These are phyloP conservation scores for Euura saliciscinereae DNA, from an alignment of 1,140 invertebrate genomes.

Conservation along the genomic window DNA sequence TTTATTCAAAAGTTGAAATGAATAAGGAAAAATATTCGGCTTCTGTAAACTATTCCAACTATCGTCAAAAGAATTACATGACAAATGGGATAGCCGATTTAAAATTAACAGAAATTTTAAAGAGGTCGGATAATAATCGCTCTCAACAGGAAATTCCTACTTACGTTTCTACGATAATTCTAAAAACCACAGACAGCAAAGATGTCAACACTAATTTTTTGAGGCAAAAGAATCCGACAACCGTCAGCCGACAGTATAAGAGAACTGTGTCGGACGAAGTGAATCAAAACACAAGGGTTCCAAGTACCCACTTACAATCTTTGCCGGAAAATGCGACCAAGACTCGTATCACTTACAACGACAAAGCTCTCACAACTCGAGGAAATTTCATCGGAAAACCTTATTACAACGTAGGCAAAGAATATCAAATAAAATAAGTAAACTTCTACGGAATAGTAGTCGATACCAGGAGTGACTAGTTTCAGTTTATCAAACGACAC, in stretches of 20 bases:
- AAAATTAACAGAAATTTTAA: slow-evolving; percentile 9
- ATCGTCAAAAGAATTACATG: slow-evolving; percentile 30
- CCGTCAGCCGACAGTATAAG: neutral
- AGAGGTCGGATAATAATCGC: neutral
- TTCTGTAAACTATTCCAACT: slow-evolving; percentile 13
- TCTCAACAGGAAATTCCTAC: neutral
- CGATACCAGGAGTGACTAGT: too few relatives aligned
- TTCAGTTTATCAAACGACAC: too few relatives aligned
- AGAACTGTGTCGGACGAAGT: slow-evolving; percentile 15
- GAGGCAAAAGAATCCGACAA: neutral
- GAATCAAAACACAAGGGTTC: neutral
- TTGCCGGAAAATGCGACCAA: neutral
- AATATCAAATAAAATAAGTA: neutral
- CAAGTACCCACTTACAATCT: neutral
- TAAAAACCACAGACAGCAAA: neutral
- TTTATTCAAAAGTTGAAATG: neutral
- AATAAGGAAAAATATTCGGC: neutral
- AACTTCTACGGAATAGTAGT: too few relatives aligned
- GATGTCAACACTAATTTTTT: neutral
- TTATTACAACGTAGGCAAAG: slow-evolving; percentile 38
- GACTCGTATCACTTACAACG: slow-evolving; percentile 17
- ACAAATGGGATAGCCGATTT: slow-evolving; percentile 26
- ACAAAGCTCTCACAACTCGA: slow-evolving; percentile 25
- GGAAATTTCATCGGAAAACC: slow-evolving; percentile 40
- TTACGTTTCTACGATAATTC: neutral